Evolutionary conservation across 2,888 invertebrate genomes (phyloP).

Genomic region (Plebejus melissa): DNA sequence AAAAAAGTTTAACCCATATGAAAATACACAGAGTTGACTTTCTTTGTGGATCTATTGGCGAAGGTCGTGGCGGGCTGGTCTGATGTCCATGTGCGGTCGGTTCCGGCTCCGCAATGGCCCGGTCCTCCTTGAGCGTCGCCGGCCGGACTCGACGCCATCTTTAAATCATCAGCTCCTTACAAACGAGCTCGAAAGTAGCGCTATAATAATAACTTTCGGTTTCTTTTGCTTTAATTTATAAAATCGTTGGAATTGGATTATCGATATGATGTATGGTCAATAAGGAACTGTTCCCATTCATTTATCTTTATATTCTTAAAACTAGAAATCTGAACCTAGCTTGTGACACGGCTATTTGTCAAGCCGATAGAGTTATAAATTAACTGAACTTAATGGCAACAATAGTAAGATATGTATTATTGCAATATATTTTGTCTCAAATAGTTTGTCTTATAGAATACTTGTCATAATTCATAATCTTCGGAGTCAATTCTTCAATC

Average conservation of each 20-base stretch:
- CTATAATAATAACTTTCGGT: slow-evolving; percentile 2
- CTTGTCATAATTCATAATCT: not conserved
- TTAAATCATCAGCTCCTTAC: slow-evolving; percentile 14
- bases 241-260: not conserved
- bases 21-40: too few relatives aligned
- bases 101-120: slow-evolving; percentile 73
- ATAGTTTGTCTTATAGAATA: not conserved
- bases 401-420: slow-evolving; percentile 1
- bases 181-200: slow-evolving; percentile 21
- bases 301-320: not conserved
- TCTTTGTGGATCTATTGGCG: slow-evolving; percentile 31
- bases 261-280: not conserved
- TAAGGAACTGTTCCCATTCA: not conserved
- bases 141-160: slow-evolving; percentile 51
- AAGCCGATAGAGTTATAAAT: not conserved
- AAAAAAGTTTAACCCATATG: too few relatives aligned
- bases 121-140: slow-evolving; percentile 70
- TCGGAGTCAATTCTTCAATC: not conserved
- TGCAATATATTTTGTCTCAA: not conserved
- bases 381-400: not conserved
- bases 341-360: not conserved
- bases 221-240: not conserved
- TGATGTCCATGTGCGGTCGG: slow-evolving; percentile 57
- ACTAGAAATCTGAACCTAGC: not conserved
- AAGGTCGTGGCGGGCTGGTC: not conserved